phyloP scores from a whole-genome alignment of 64 coral and sea anemone genomes.

The Stylophora pistillata region DNA sequence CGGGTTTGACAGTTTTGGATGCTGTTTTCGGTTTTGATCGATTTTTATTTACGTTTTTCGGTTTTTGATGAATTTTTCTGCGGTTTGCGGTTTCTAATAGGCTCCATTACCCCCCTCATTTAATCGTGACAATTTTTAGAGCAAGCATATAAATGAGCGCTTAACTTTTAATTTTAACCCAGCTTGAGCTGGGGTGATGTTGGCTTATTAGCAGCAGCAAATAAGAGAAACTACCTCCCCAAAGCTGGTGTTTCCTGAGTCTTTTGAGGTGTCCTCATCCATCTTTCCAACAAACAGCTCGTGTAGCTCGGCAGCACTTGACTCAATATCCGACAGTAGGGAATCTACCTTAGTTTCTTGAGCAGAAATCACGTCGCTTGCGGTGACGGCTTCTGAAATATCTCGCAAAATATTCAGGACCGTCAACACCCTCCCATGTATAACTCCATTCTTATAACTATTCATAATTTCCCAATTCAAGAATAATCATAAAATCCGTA shows the following conservation, averaged over 20 bases:
- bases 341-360: not conserved
- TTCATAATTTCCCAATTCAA: not conserved
- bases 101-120: too few relatives aligned
- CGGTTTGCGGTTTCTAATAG: too few relatives aligned
- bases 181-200: too few relatives aligned
- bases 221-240: not conserved
- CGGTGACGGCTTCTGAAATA: slow-evolving; percentile 6
- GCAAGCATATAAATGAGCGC: too few relatives aligned
- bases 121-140: too few relatives aligned
- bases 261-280: slow-evolving; percentile 26
- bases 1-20: too few relatives aligned
- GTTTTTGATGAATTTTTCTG: too few relatives aligned
- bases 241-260: slow-evolving; percentile 41
- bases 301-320: slow-evolving; percentile 21
- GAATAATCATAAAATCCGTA: too few relatives aligned
- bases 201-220: not conserved
- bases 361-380: not conserved
- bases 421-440: slow-evolving; percentile 27
- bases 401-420: slow-evolving; percentile 9
- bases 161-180: too few relatives aligned
- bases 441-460: slow-evolving; percentile 6
- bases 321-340: not conserved
- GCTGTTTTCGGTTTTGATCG: too few relatives aligned
- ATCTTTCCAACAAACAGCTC: slow-evolving; percentile 8
- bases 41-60: too few relatives aligned